Evolutionary conservation across 2,797 vertebrate species (phyloP).

Genomic region (Gouania willdenowi): DNA sequence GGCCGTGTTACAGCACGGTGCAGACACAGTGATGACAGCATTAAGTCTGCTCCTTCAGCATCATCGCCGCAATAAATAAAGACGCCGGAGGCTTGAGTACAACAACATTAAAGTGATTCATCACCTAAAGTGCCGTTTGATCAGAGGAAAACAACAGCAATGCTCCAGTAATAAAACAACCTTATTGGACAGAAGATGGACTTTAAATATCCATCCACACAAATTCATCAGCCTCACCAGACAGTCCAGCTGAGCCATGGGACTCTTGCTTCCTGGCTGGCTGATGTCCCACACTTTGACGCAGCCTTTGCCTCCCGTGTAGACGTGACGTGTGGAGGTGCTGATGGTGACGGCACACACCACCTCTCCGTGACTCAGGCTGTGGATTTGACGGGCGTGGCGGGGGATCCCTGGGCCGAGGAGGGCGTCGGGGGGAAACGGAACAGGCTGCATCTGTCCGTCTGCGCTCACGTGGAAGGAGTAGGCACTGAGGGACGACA

Average conservation of each 20-base stretch:
- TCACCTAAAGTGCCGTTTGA: slow-evolving; percentile 19
- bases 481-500: slow-evolving; percentile 72
- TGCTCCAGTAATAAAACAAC: slow-evolving; percentile 14
- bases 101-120: slow-evolving; percentile 20
- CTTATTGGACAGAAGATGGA: slow-evolving; percentile 8
- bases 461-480: slow-evolving; percentile 88
- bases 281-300: slow-evolving; percentile 88
- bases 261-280: slow-evolving; percentile 78
- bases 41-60: slow-evolving; percentile 1
- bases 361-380: slow-evolving; percentile 82
- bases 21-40: background rate
- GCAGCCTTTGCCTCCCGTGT: slow-evolving; percentile 61
- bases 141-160: slow-evolving; percentile 7
- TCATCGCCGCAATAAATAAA: slow-evolving; percentile 10
- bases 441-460: slow-evolving; percentile 88
- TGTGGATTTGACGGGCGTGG: slow-evolving; percentile 85
- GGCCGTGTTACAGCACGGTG: background rate
- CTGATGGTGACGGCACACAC: slow-evolving; percentile 85
- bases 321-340: slow-evolving; percentile 76
- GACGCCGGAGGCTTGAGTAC: slow-evolving; percentile 8
- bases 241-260: slow-evolving; percentile 84
- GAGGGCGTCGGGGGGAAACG: slow-evolving; percentile 83
- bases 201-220: slow-evolving; percentile 1
- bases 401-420: slow-evolving; percentile 83
- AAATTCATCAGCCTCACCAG: slow-evolving; percentile 58